Evolutionary conservation across 1,140 invertebrate species (phyloP), one percentile per base, ranked within the genome.

Genomic region (Harlomillsia oculata): DNA sequence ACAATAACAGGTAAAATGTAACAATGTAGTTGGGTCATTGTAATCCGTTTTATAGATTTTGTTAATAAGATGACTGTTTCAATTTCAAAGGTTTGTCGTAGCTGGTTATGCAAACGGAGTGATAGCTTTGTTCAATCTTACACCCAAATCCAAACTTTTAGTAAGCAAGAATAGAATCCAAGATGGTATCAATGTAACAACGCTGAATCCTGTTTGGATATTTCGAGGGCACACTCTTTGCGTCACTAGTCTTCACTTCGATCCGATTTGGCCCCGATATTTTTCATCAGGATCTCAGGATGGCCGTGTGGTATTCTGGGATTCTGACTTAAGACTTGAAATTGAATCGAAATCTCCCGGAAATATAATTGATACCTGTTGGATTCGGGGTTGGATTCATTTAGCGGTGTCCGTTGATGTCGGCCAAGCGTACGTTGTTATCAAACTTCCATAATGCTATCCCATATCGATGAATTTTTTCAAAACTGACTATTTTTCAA

Each of bases 321-420:
- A 65, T 44, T 5, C 36, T 0, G 23, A 59, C 5, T 30, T 56
- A 2, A 25, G 60, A 34, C 21, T 26, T 39, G 63, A 62, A 52
- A 37, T 57, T 11, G 59, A 65, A 18, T 25, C 23, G 26, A 59
- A 59, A 18, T 56, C 53, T 34, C 41, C 60, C 0, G 63, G 63
- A 0, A 26, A 48, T 11, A 30, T 58, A 21, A 20, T 57, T 8
- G 63, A 59, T 40, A 45, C 53, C 26, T 65, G 63, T 46, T 65
- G 63, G 63, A 52, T 65, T 37, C 30, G 56, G 14, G 63, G 63
- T 3, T 65, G 60, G 56, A 45, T 60, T 23, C 56, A 62, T 41
- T 14, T 56, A n/a, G 54, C 26, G 2, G 41, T 59, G 18, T 16
- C 52, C 6, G 18, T 46, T 13, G 63, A 65, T n/a, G 13, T 30